These are phyloP conservation scores for Cheilosia scutellata DNA, from an alignment of 2,888 invertebrate species.

Conservation along the genomic window DNA sequence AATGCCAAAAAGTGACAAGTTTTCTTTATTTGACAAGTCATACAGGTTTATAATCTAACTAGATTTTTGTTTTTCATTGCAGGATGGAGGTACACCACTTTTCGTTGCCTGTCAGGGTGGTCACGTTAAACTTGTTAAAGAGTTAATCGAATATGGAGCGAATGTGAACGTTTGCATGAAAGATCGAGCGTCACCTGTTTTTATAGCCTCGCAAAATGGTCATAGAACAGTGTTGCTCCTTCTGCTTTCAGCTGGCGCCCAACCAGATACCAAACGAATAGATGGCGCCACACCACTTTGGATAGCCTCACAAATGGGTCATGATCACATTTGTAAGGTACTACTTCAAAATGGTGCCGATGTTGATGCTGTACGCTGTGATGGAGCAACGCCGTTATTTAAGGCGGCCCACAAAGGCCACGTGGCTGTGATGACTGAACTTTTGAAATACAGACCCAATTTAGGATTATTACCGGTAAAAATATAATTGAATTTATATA, in stretches of 20 bases:
- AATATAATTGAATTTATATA: not conserved
- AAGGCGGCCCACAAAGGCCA: conserved; percentile 98
- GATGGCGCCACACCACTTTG: conserved; percentile 96
- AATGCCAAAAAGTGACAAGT: no score
- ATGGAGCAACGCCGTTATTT: conserved; percentile 97
- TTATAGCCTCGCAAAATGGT: conserved; percentile 97
- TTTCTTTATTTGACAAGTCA: no score
- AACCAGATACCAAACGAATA: conserved; percentile 89
- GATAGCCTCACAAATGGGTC: conserved; percentile 98
- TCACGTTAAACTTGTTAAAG: conserved; percentile 93
- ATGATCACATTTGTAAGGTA: conserved; percentile 91
- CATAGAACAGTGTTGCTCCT: conserved; percentile 91
- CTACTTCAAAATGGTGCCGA: conserved; percentile 91
- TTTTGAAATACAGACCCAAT: conserved; percentile 92
- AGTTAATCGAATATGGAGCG: conserved; percentile 92
- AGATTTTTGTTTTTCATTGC: conserved; percentile 75
- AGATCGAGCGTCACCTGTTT: conserved; percentile 95
- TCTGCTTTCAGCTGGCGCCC: conserved; percentile 90
- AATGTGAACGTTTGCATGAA: conserved; percentile 93
- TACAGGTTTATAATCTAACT: no score
- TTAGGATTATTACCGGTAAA: conserved; percentile 91
- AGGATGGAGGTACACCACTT: conserved; percentile 98
- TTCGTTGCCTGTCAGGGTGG: conserved; percentile 96
- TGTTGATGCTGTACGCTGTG: conserved; percentile 92
- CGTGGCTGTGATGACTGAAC: conserved; percentile 92